These are phyloP conservation scores for Cosmopolites sordidus DNA, from an alignment of 2,888 invertebrate genomes.

Conservation along the genomic window DNA sequence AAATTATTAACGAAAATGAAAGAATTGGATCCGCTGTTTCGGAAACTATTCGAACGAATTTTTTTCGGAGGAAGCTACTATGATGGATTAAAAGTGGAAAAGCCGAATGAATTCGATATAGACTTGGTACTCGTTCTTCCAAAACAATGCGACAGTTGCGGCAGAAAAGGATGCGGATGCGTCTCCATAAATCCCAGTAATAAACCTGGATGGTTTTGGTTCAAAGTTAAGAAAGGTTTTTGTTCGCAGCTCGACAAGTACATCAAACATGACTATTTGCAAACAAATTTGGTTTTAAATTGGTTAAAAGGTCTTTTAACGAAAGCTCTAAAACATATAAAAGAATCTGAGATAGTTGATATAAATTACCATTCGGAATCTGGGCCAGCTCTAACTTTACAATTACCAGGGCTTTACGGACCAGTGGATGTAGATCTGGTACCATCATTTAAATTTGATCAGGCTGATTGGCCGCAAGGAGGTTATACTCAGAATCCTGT, in stretches of 20 bases:
- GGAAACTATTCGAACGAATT: slow-evolving; percentile 33
- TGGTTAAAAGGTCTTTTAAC: slow-evolving; percentile 13
- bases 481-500: slow-evolving; percentile 4
- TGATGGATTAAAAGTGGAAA: slow-evolving; percentile 55
- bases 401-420: slow-evolving; percentile 5
- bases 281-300: slow-evolving; percentile 14
- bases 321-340: slow-evolving; percentile 2
- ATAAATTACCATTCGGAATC: slow-evolving; percentile 4
- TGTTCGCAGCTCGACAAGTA: slow-evolving; percentile 3
- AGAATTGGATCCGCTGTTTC: slow-evolving; percentile 8
- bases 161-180: slow-evolving; percentile 38
- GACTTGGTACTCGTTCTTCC: slow-evolving; percentile 55
- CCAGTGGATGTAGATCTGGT: slow-evolving; percentile 13
- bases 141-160: slow-evolving; percentile 24
- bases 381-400: slow-evolving; percentile 18
- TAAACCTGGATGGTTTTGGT: slow-evolving; percentile 48
- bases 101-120: slow-evolving; percentile 58
- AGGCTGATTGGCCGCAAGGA: slow-evolving; percentile 9
- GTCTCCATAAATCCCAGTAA: slow-evolving; percentile 35
- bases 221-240: slow-evolving; percentile 7
- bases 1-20: slow-evolving; percentile 10
- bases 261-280: slow-evolving; percentile 15
- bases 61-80: slow-evolving; percentile 57
- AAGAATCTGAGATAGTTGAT: background rate
- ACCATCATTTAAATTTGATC: slow-evolving; percentile 15